Conservation (phyloP, 2,888 invertebrate species). For the Maniola hyperantus region DNA sequence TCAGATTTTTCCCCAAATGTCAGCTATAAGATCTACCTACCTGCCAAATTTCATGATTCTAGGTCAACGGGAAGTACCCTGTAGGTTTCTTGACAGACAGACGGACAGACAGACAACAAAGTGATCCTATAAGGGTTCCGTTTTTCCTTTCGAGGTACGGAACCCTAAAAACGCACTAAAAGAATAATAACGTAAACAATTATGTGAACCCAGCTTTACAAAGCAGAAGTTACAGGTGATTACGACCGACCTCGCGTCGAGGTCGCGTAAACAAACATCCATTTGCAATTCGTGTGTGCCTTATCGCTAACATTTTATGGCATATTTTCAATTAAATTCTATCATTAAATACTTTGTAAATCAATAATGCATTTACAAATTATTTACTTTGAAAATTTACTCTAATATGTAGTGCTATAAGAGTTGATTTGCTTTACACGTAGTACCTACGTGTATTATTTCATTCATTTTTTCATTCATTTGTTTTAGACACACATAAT, state of each 20-base stretch:
- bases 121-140: too few relatives aligned
- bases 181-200: conserved; percentile 7
- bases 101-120: too few relatives aligned
- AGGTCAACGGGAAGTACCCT: too few relatives aligned
- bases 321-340: conserved; percentile 37
- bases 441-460: background rate
- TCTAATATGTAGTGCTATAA: background rate
- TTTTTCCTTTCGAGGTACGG: too few relatives aligned
- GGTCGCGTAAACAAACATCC: conserved; percentile 41
- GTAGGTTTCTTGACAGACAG: too few relatives aligned
- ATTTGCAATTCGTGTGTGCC: conserved; percentile 35
- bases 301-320: conserved; percentile 40
- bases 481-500: conserved; percentile 4
- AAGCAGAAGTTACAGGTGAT: conserved; percentile 49
- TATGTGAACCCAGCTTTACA: conserved; percentile 38
- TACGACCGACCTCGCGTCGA: conserved; percentile 50
- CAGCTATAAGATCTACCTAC: too few relatives aligned
- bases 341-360: conserved; percentile 18
- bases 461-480: conserved; percentile 1
- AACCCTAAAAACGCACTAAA: background rate
- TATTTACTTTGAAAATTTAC: conserved; percentile 22
- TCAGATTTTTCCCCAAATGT: too few relatives aligned
- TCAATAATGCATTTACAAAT: conserved; percentile 14
- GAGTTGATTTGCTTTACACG: background rate
- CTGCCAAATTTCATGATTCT: too few relatives aligned